Conservation (phyloP, 2,888 invertebrate genomes). For the Drosophila acutilabella region DNA sequence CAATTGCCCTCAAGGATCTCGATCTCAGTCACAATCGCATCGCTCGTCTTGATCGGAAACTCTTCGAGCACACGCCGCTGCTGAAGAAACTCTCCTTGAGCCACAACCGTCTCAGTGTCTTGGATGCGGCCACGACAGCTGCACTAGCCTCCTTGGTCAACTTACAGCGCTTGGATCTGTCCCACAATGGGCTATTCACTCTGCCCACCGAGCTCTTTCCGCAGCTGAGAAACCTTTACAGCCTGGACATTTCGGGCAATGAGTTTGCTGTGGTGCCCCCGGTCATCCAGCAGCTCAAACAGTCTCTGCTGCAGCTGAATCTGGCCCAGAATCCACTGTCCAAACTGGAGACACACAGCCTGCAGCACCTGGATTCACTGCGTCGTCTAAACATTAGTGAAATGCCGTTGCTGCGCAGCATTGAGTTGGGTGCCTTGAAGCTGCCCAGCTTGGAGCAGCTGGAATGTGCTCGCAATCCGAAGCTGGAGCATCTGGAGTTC, state of each 20-base stretch:
- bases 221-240: constrained; percentile 86
- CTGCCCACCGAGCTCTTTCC: constrained; percentile 87
- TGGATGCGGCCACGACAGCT: constrained; percentile 87
- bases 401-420: constrained; percentile 86
- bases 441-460: constrained; percentile 83
- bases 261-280: constrained; percentile 87
- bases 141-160: constrained; percentile 86
- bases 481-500: constrained; percentile 87
- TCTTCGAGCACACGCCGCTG: constrained; percentile 89
- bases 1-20: constrained; percentile 87
- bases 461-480: constrained; percentile 84
- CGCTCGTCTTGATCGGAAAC: constrained; percentile 87
- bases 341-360: constrained; percentile 87
- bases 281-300: constrained; percentile 86
- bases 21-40: constrained; percentile 89
- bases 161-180: constrained; percentile 87
- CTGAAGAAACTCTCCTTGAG: constrained; percentile 87
- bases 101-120: constrained; percentile 87
- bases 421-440: constrained; percentile 85
- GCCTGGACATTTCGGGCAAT: constrained; percentile 88
- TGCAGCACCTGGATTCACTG: constrained; percentile 87
- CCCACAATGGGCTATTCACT: constrained; percentile 87
- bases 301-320: constrained; percentile 87
- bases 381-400: constrained; percentile 87
- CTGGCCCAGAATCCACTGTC: constrained; percentile 88